Conservation (phyloP, 2,113 vertebrate genomes). For the Gavia stellata region DNA sequence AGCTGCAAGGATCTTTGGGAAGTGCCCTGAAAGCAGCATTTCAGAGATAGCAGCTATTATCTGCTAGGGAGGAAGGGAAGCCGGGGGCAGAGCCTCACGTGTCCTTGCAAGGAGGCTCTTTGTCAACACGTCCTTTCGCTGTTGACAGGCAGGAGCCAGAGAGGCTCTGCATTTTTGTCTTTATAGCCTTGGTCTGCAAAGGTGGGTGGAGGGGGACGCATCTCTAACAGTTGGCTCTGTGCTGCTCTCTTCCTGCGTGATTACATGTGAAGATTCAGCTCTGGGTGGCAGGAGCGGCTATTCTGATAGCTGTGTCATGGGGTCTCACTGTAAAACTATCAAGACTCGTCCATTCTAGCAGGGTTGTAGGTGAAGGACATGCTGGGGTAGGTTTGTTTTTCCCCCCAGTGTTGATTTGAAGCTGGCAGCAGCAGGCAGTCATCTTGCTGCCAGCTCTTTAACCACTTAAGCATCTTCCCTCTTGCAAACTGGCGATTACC, state of each 20-base stretch:
- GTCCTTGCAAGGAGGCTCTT: slow-evolving; percentile 40
- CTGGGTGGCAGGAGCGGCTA: neutral
- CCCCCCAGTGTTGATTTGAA: neutral
- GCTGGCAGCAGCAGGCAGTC: neutral
- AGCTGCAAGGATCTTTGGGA: neutral
- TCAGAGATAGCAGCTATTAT: neutral
- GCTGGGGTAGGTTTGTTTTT: neutral
- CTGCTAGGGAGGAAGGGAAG: neutral
- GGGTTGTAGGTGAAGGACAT: neutral
- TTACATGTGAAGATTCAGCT: neutral
- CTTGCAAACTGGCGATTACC: neutral
- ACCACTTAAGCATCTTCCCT: neutral
- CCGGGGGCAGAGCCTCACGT: slow-evolving; percentile 19
- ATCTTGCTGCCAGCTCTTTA: neutral
- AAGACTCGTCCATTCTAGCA: fast-evolving
- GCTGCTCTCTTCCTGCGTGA: slow-evolving; percentile 35
- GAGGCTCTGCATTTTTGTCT: slow-evolving; percentile 26
- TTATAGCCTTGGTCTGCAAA: slow-evolving; percentile 36
- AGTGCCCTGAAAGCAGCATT: neutral
- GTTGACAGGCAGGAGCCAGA: neutral
- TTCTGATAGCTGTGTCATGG: neutral
- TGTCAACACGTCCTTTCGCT: slow-evolving; percentile 9
- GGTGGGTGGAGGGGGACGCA: slow-evolving; percentile 41
- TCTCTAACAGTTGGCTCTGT: slow-evolving; percentile 18
- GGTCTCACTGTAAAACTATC: neutral